Evolutionary conservation across 2,888 invertebrate genomes (phyloP).

Genomic region (Pinctada fucata): DNA sequence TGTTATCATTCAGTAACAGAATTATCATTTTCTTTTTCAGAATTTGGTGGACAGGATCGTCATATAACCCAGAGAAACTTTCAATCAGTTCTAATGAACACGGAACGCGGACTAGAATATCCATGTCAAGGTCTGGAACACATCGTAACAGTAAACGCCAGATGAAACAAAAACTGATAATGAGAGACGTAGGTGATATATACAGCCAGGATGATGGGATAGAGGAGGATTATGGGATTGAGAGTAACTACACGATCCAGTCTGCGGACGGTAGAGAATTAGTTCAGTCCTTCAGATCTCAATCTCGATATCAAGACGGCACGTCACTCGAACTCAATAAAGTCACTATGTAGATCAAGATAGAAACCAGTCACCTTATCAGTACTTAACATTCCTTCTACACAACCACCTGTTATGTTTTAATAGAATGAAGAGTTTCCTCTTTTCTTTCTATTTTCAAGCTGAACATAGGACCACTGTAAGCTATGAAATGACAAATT

Average conservation of each 20-base stretch:
- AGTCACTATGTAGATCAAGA: not conserved
- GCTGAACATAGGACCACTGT: no score
- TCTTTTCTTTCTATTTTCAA: no score
- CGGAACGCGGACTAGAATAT: slow-evolving; percentile 35
- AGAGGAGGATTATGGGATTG: slow-evolving; percentile 54
- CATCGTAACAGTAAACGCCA: slow-evolving; percentile 47
- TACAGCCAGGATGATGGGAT: slow-evolving; percentile 55
- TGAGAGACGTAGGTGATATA: slow-evolving; percentile 57
- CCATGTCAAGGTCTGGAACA: slow-evolving; percentile 29
- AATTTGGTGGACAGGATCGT: slow-evolving; percentile 55
- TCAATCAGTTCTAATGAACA: slow-evolving; percentile 55
- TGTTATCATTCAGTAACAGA: no score
- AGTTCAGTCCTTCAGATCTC: slow-evolving; percentile 22
- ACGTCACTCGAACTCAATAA: not conserved
- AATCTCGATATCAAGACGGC: slow-evolving; percentile 19
- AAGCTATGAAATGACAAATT: no score
- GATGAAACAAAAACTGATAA: slow-evolving; percentile 73
- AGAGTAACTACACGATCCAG: slow-evolving; percentile 47
- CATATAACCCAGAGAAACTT: slow-evolving; percentile 65
- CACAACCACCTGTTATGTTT: no score
- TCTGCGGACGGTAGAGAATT: slow-evolving; percentile 37
- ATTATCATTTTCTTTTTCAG: slow-evolving; percentile 43
- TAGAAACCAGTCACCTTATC: no score
- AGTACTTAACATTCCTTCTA: no score
- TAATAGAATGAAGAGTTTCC: no score